Evolutionary conservation across 2,113 vertebrate genomes (phyloP).

Genomic region (Daubentonia madagascariensis): DNA sequence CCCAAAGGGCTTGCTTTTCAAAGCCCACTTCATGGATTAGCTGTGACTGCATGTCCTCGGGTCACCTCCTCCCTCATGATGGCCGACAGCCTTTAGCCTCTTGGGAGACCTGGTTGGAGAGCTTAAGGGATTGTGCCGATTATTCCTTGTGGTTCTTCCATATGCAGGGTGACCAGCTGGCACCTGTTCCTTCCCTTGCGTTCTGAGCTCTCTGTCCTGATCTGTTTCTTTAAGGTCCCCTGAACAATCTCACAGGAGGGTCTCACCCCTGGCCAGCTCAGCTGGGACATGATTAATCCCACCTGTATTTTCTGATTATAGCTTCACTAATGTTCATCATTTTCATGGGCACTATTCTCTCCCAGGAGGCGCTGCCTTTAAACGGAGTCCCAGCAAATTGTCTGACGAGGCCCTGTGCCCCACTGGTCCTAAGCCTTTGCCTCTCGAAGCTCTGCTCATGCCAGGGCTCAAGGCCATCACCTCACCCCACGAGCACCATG

Average conservation of each 20-base stretch:
- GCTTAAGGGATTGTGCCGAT: no score
- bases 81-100: no score
- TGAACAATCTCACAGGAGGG: background rate
- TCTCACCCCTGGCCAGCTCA: background rate
- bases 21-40: no score
- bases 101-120: no score
- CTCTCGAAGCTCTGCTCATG: background rate
- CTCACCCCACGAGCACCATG: background rate
- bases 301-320: background rate
- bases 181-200: background rate
- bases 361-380: background rate
- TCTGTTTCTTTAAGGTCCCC: no score
- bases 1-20: no score
- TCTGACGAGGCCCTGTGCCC: background rate
- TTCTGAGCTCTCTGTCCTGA: background rate
- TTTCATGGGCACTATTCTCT: no score
- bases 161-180: accelerated
- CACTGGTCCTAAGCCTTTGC: background rate
- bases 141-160: background rate
- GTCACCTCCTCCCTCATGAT: no score
- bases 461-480: no score
- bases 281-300: no score
- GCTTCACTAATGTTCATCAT: background rate
- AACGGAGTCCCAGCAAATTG: background rate
- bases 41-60: no score